Evolutionary conservation across 2,113 vertebrate species (phyloP).

Genomic region (Austrofundulus limnaeus): DNA sequence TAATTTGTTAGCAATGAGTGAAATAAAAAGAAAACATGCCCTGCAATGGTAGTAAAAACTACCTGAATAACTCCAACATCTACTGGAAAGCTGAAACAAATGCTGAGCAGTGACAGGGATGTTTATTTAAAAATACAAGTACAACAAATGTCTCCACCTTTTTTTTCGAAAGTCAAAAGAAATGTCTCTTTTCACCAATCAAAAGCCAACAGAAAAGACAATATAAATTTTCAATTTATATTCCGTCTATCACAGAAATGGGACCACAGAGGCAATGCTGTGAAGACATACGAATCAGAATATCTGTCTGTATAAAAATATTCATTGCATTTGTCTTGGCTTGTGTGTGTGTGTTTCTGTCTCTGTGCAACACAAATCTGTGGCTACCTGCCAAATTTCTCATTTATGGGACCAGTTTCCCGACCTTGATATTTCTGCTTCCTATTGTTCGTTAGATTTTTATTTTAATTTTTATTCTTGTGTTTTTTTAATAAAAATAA

Average conservation of each 20-base stretch:
- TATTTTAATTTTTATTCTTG: no score
- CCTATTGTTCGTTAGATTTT: constrained; percentile 12
- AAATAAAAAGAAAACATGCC: constrained; percentile 57
- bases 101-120: constrained; percentile 15
- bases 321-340: constrained; percentile 18
- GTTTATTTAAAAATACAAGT: constrained; percentile 33
- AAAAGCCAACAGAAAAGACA: constrained; percentile 62
- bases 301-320: constrained; percentile 42
- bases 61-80: constrained; percentile 37
- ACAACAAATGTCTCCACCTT: constrained; percentile 32
- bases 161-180: constrained; percentile 35
- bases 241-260: constrained; percentile 73
- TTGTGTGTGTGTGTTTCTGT: background rate
- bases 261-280: constrained; percentile 41
- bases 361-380: constrained; percentile 8
- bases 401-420: constrained; percentile 9
- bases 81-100: constrained; percentile 30
- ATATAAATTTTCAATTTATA: constrained; percentile 79
- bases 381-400: constrained; percentile 6
- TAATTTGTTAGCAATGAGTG: constrained; percentile 55
- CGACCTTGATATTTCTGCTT: constrained; percentile 22
- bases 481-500: background rate
- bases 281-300: constrained; percentile 55
- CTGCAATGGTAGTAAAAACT: constrained; percentile 60
- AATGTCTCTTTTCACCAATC: constrained; percentile 61